Base-by-base conservation (phyloP, 2,797 vertebrate species). In the Microctenopoma stevenorrisi region DNA sequence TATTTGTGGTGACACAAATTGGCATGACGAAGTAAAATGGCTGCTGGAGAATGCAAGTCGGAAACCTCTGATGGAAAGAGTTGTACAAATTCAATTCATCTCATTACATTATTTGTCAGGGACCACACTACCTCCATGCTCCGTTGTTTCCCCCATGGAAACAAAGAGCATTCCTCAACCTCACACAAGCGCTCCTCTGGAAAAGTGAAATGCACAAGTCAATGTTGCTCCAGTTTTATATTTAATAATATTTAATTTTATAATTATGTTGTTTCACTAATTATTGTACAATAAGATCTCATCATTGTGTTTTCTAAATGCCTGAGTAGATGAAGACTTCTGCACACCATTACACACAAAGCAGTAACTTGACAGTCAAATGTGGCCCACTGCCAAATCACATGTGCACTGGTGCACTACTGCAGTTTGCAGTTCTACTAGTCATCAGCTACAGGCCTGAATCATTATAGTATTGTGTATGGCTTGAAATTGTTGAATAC, bases 171-270 rank as follows among this genome's bases (percentile, higher is more conserved):
- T 44, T 33, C 49, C 59, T 83, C 60, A 72, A 55, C 54, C 58
- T 58, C 50, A 55, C 68, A 44, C 38, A 59, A 81, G 75, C 81
- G 63, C 79, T 81, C 88, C 57, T 91, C 86, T 91, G 85, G 83
- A 85, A 87, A 87, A 77, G 74, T 30, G 68, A 69, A 64, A 81
- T 44, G 47, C 62, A 74, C 68, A 44, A 67, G 28, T 78, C 65
- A 52, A 56, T 38, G 65, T 74, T 35, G 68, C 43, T 50, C 43
- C 37, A 62, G 28, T 64, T 71, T 84, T 16, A 68, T 71, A 42
- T 65, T 74, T 66, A 42, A 62, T 60, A 4, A 61, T 44, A 8
- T 63, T 68, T 54, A 3, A 44, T 79, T 54, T 47, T 0, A 5
- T 64, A 49, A 61, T 74, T 16, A 5, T 42, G 16, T 63, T 58